A percentile compares a stretch with the other conserved stretches of the same genome.
Conservation (phyloP, 2,797 vertebrate species). For the Molossus molossus region DNA sequence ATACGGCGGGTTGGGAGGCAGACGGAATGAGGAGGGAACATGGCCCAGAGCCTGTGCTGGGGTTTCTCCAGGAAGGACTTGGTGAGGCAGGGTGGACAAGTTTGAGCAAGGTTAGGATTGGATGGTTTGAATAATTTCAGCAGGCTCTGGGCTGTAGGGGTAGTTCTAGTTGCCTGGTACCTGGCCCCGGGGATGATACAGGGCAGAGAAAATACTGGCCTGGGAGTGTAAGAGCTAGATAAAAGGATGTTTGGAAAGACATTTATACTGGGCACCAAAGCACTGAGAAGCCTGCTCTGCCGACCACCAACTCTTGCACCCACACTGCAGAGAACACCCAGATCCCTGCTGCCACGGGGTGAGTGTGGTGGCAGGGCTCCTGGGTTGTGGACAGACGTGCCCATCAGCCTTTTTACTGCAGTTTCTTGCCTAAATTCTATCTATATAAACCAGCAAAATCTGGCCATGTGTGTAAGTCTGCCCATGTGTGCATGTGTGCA, state of each 20-base stretch:
- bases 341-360: rapidly evolving
- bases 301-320: background rate
- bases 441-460: background rate
- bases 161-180: background rate
- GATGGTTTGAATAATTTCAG: background rate
- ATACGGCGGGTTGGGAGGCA: background rate
- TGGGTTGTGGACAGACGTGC: too few species aligned
- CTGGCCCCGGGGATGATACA: too few species aligned
- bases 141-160: background rate
- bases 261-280: background rate
- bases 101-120: background rate
- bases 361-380: background rate
- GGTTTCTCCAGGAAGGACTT: background rate
- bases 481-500: background rate
- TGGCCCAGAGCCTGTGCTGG: background rate
- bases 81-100: background rate
- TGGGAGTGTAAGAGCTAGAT: background rate
- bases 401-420: background rate
- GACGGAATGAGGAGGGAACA: background rate
- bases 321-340: too few species aligned
- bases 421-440: background rate
- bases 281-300: background rate
- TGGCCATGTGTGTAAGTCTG: background rate
- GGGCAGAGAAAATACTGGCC: background rate
- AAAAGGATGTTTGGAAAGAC: background rate